A percentile compares a stretch with the other conserved stretches of the same genome.
Evolutionary conservation across 1,140 invertebrate genomes (phyloP).

Genomic region (Amyelois transitella): DNA sequence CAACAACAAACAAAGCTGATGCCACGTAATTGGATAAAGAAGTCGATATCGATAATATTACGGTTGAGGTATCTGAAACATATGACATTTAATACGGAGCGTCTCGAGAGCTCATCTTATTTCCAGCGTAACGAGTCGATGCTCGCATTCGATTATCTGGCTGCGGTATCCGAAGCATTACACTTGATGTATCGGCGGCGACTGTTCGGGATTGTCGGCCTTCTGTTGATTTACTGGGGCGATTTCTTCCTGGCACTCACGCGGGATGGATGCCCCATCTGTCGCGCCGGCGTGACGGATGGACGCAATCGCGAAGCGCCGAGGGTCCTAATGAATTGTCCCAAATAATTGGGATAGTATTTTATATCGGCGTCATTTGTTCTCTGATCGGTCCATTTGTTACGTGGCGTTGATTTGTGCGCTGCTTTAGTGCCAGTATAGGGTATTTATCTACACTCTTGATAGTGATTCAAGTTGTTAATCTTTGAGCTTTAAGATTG

Average conservation of each 20-base stretch:
- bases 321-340: slow-evolving; percentile 70
- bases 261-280: slow-evolving; percentile 62
- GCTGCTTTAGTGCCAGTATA: slow-evolving; percentile 45
- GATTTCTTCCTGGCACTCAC: slow-evolving; percentile 69
- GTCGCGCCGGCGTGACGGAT: slow-evolving; percentile 63
- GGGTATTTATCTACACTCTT: slow-evolving; percentile 33
- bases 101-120: slow-evolving; percentile 62
- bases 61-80: slow-evolving; percentile 19
- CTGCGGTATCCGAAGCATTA: slow-evolving; percentile 71
- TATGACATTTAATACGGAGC: slow-evolving; percentile 35
- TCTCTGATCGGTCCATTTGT: slow-evolving; percentile 63
- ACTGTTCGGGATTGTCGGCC: slow-evolving; percentile 66
- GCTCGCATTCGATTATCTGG: slow-evolving; percentile 73
- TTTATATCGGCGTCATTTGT: slow-evolving; percentile 69
- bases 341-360: slow-evolving; percentile 71
- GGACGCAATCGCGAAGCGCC: slow-evolving; percentile 55
- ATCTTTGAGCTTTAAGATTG: slow-evolving; percentile 12
- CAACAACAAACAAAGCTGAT: not conserved
- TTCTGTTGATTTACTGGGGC: slow-evolving; percentile 63
- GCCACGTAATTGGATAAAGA: not conserved
- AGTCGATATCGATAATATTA: slow-evolving; percentile 38
- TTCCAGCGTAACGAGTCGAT: slow-evolving; percentile 70
- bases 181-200: slow-evolving; percentile 70
- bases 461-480: not conserved
- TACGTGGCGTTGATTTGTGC: slow-evolving; percentile 62